Evolutionary conservation across 2,113 vertebrate genomes (phyloP).

Genomic region (Amphilophus citrinellus): DNA sequence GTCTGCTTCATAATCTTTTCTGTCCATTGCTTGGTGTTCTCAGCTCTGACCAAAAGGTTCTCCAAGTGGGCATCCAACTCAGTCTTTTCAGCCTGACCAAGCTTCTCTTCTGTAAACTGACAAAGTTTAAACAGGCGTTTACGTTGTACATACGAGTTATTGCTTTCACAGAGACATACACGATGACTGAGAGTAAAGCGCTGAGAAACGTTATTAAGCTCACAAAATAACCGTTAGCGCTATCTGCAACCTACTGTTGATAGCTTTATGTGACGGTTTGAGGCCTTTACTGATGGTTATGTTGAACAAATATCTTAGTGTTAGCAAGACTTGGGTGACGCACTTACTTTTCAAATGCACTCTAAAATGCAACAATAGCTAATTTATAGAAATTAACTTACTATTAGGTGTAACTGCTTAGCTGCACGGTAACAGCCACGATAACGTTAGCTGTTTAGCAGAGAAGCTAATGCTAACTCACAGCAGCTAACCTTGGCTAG

Average conservation of each 20-base stretch:
- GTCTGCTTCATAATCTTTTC: constrained; percentile 98
- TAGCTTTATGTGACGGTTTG: neutral
- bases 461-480: constrained; percentile 33
- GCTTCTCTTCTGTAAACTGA: constrained; percentile 98
- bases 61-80: constrained; percentile 98
- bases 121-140: neutral
- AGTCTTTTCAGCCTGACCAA: constrained; percentile 98
- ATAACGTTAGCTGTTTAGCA: constrained; percentile 18
- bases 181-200: neutral
- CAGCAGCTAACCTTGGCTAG: constrained; percentile 48
- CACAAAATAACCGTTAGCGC: neutral
- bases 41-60: constrained; percentile 94
- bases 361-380: neutral
- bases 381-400: neutral
- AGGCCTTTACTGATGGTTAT: constrained; percentile 34
- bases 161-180: fast-evolving
- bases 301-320: neutral
- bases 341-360: neutral
- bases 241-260: neutral
- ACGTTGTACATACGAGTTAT: neutral
- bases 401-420: neutral
- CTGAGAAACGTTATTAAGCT: neutral
- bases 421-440: neutral
- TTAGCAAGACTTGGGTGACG: neutral
- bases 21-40: constrained; percentile 96